phyloP scores from a whole-genome alignment of 2,113 vertebrate genomes.

The Corvus cornix region DNA sequence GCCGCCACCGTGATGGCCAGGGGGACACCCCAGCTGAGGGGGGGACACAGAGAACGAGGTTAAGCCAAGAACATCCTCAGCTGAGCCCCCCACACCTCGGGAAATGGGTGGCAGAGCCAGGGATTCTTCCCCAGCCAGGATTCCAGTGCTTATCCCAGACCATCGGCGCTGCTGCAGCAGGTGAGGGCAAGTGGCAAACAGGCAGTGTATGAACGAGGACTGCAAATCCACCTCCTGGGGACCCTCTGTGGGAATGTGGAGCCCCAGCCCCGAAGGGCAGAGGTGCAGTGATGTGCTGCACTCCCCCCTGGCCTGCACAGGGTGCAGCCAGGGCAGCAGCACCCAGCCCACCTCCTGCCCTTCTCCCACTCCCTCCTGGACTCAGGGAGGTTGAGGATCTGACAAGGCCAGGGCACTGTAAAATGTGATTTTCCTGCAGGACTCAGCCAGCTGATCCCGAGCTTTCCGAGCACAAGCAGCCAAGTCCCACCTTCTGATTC shows the following conservation, averaged over 20 bases:
- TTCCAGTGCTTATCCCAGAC: accelerated
- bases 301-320: background rate
- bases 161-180: background rate
- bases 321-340: background rate
- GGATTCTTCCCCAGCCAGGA: background rate
- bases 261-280: background rate
- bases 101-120: accelerated
- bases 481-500: background rate
- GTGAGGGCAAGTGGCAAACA: background rate
- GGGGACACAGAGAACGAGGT: background rate
- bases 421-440: background rate
- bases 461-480: background rate
- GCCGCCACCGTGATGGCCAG: constrained; percentile 84
- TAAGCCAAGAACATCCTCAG: background rate
- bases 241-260: accelerated
- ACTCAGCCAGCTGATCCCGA: background rate
- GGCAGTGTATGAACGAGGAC: accelerated
- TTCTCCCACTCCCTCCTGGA: background rate
- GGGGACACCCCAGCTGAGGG: constrained; percentile 89
- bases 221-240: background rate
- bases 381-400: accelerated
- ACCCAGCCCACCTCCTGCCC: background rate
- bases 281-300: accelerated
- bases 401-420: background rate
- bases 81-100: background rate